These are phyloP conservation scores for Stenopsyche tienmushanensis DNA, from an alignment of 1,140 invertebrate genomes.

Conservation along the genomic window DNA sequence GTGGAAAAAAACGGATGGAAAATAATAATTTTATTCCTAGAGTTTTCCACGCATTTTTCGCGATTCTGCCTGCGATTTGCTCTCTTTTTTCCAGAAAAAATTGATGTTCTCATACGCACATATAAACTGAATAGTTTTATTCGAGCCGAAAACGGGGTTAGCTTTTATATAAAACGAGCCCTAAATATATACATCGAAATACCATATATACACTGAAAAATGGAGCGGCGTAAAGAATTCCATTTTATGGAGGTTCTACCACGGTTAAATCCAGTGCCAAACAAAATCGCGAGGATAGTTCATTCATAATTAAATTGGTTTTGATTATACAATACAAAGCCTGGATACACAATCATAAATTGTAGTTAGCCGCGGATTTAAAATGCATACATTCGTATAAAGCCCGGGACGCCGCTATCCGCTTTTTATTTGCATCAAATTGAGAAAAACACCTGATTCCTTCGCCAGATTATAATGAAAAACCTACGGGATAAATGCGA, in stretches of 20 bases:
- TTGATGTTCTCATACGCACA: too few species aligned
- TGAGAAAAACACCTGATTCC: not conserved
- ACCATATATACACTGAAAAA: not conserved
- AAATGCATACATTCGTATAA: conserved; percentile 21
- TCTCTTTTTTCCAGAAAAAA: too few species aligned
- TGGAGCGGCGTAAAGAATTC: conserved; percentile 5
- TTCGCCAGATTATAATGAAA: too few species aligned
- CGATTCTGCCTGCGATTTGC: too few species aligned
- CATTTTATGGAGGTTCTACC: conserved; percentile 1
- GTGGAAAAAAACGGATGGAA: too few species aligned
- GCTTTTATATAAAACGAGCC: not conserved
- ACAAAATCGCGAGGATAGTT: conserved; percentile 3
- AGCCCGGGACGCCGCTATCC: conserved; percentile 4
- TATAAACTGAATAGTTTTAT: not conserved
- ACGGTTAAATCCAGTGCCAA: conserved; percentile 5
- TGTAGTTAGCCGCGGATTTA: conserved; percentile 22
- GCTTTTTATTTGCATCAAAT: not conserved
- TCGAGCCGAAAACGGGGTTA: not conserved
- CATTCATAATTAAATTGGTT: conserved; percentile 32
- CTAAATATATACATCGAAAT: not conserved
- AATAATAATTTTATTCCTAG: too few species aligned
- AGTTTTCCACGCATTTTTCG: too few species aligned
- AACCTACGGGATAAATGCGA: too few species aligned
- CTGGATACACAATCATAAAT: conserved; percentile 10
- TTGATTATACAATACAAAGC: conserved; percentile 26